Conservation (phyloP, 1,140 invertebrate species). For the Asobara japonica region DNA sequence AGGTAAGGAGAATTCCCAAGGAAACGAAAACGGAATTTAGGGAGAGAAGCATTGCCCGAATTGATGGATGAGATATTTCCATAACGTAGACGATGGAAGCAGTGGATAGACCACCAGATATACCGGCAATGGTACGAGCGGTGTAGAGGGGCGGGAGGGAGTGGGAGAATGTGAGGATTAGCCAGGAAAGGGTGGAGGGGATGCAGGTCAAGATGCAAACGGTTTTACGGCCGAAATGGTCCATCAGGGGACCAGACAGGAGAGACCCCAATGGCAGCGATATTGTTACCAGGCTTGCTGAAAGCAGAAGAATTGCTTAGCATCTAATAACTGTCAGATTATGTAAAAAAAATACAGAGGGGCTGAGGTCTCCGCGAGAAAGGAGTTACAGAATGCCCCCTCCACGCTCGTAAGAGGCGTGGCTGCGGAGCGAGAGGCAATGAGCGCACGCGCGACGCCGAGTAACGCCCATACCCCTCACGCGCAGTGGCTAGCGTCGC, state of each 20-base stretch:
- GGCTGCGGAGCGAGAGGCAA: no score
- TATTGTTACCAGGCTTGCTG: conserved; percentile 70
- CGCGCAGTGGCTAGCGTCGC: no score
- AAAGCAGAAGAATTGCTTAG: not conserved
- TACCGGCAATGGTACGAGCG: conserved; percentile 66
- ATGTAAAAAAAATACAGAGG: no score
- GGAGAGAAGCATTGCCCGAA: conserved; percentile 67
- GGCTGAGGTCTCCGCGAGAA: no score
- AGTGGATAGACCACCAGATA: conserved; percentile 66
- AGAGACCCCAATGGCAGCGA: conserved; percentile 68
- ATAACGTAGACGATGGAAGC: conserved; percentile 69
- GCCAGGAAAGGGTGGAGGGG: conserved; percentile 71
- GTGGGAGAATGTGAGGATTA: conserved; percentile 62
- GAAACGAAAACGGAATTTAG: conserved; percentile 70
- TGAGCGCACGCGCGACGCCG: no score
- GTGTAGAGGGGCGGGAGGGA: conserved; percentile 62
- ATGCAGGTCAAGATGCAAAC: conserved; percentile 68
- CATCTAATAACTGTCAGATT: no score
- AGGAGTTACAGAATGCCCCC: no score
- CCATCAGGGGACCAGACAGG: conserved; percentile 70
- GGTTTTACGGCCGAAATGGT: conserved; percentile 72
- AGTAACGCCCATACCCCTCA: no score
- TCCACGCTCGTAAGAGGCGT: no score
- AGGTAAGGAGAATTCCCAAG: conserved; percentile 69
- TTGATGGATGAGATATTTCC: conserved; percentile 68